A percentile compares a stretch with the other conserved stretches of the same genome.
These are phyloP conservation scores for Pasiphila rectangulata DNA, from an alignment of 2,888 invertebrate species.

Conservation along the genomic window DNA sequence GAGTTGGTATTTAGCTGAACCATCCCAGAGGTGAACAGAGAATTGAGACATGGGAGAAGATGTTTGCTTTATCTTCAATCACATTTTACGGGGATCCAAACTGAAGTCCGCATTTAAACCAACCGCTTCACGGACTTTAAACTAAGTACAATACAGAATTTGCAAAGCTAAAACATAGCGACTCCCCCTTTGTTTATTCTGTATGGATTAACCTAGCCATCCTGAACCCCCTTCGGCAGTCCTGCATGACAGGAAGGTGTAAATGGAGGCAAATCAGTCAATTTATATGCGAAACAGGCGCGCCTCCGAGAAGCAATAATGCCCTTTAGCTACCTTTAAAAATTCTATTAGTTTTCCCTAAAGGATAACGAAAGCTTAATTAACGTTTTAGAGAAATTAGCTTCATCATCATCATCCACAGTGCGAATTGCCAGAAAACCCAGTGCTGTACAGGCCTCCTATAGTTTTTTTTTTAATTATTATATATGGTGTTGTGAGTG, in stretches of 20 bases:
- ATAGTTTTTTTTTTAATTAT: too few relatives aligned
- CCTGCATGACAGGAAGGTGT: constrained; percentile 67
- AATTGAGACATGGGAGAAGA: too few relatives aligned
- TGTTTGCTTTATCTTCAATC: too few relatives aligned
- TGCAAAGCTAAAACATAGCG: background rate
- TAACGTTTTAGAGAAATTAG: background rate
- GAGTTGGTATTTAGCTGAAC: too few relatives aligned
- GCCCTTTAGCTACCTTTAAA: constrained; percentile 52
- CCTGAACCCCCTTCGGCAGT: constrained; percentile 12
- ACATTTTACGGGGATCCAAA: too few relatives aligned
- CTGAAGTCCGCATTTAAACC: too few relatives aligned
- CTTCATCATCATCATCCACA: too few relatives aligned
- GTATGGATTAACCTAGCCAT: constrained; percentile 10
- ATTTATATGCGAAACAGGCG: constrained; percentile 77
- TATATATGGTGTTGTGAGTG: too few relatives aligned
- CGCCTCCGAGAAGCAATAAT: constrained; percentile 69
- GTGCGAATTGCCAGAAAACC: too few relatives aligned
- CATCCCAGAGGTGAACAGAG: too few relatives aligned
- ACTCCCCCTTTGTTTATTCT: constrained; percentile 1
- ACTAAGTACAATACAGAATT: background rate
- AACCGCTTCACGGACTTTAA: background rate
- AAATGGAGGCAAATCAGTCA: constrained; percentile 78
- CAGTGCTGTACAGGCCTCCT: too few relatives aligned
- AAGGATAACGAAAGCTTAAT: constrained; percentile 3
- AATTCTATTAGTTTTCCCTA: constrained; percentile 49